phyloP scores from a whole-genome alignment of 2,113 vertebrate genomes.

The Notarius quadriscutis region DNA sequence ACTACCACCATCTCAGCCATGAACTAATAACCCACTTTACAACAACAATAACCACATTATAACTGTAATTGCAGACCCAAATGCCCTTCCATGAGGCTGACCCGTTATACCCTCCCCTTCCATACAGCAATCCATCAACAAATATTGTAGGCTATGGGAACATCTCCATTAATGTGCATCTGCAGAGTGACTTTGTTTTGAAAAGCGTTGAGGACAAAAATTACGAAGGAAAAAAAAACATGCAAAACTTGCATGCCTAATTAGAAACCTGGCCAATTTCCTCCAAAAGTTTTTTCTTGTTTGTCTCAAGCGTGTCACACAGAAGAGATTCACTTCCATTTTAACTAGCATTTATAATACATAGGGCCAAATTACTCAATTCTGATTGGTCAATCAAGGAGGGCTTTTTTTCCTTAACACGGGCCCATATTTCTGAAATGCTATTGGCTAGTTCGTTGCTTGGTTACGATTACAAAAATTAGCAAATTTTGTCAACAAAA shows the following conservation, averaged over 20 bases:
- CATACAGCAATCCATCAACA: background rate
- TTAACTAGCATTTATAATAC: background rate
- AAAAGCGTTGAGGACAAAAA: background rate
- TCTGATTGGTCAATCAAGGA: too few relatives aligned
- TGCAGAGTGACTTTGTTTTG: conserved; percentile 5
- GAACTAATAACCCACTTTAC: background rate
- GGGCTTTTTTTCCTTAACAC: too few relatives aligned
- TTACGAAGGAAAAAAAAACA: background rate
- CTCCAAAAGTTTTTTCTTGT: background rate
- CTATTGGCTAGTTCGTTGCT: too few relatives aligned
- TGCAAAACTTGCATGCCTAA: background rate
- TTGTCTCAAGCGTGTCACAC: background rate
- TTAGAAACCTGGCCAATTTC: background rate
- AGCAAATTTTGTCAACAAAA: too few relatives aligned
- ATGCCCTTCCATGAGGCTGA: background rate
- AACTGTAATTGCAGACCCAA: background rate
- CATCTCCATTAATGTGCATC: background rate
- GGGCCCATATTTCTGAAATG: too few relatives aligned
- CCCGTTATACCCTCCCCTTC: background rate
- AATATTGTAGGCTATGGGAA: background rate
- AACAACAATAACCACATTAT: background rate
- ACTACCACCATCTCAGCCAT: background rate
- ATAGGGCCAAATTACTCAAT: too few relatives aligned
- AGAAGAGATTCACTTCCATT: background rate
- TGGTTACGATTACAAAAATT: too few relatives aligned